These are phyloP conservation scores for Alentia gelatinosa DNA, from an alignment of 2,888 invertebrate species.

Conservation along the genomic window DNA sequence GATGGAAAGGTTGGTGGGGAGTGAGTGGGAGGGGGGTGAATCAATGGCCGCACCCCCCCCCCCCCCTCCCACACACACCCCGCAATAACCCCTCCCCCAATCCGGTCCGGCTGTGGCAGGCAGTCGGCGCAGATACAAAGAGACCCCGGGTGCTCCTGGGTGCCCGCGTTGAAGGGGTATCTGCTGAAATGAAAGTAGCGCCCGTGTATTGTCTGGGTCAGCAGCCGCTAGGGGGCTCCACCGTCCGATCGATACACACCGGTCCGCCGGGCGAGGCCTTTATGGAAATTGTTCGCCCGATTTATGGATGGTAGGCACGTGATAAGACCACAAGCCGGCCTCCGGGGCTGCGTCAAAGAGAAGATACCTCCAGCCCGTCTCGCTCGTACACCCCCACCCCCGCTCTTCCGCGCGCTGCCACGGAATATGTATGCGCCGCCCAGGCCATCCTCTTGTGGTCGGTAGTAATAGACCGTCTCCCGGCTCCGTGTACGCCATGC, in stretches of 20 bases:
- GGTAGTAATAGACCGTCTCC: background rate
- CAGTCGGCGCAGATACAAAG: background rate
- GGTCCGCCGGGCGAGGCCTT: background rate
- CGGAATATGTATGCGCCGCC: background rate
- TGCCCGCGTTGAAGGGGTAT: background rate
- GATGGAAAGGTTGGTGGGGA: background rate
- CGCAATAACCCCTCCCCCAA: too few species aligned
- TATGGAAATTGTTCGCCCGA: conserved; percentile 22
- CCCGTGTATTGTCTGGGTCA: conserved; percentile 1
- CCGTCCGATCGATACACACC: background rate
- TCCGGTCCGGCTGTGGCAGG: background rate
- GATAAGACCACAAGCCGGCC: background rate
- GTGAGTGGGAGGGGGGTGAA: background rate
- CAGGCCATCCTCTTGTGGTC: background rate
- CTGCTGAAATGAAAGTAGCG: conserved; percentile 2
- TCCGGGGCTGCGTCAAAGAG: conserved; percentile 2
- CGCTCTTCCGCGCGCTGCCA: background rate
- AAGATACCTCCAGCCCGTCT: too few species aligned
- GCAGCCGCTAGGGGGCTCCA: background rate
- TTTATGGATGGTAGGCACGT: conserved; percentile 21
- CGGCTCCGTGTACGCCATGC: background rate
- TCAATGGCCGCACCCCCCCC: background rate
- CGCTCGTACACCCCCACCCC: too few species aligned
- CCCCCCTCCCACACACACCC: too few species aligned
- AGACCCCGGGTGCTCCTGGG: background rate